Evolutionary conservation across 2,888 invertebrate genomes (phyloP), one percentile per base, ranked within the genome.

Genomic region (Agonopterix alstromeriana): DNA sequence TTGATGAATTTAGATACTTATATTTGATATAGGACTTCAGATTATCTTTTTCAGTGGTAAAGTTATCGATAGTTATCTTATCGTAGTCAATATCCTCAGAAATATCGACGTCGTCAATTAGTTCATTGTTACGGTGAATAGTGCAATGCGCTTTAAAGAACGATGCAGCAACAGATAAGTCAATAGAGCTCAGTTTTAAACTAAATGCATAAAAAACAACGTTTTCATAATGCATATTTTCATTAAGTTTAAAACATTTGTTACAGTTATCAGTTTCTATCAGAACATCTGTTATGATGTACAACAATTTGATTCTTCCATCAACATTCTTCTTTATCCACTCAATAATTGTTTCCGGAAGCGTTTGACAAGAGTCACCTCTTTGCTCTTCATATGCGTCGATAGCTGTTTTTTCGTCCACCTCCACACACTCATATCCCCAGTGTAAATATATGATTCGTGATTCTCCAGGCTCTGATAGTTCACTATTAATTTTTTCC

Each of bases 21-120:
- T 70, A 54, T 48, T 55, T 67, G 8, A 73, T 69, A 46, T 73
- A 73, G 46, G 73, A 71, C 36, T 59, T 64, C 11, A 73, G 49
- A 10, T 48, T 43, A 4, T 71, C 59, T 56, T 57, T 71, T 53
- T 67, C 61, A 0, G 17, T 11, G 10, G 3, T 42, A 57, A 70
- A 73, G 44, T 69, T 73, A 2, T 60, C 49, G 3, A 57, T 7
- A 4, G 56, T 66, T 4, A 73, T 61, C 40, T 56, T 55, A 27
- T 58, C 57, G 45, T 73, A 73, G 48, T 70, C 61, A 50, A 56
- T 73, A n/a, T 61, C 63, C 8, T 59, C 49, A 5, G 67, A 62
- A 52, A 73, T 61, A 60, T 73, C 55, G n/a, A 50, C 55, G 17
- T 51, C 52, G 42, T 66, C 65, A 35, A 41, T 45, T 43, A 65